Percentiles rank a stretch among this genome's conserved stretches.
Evolutionary conservation across 2,113 vertebrate genomes (phyloP).

Genomic region (Panthera uncia): DNA sequence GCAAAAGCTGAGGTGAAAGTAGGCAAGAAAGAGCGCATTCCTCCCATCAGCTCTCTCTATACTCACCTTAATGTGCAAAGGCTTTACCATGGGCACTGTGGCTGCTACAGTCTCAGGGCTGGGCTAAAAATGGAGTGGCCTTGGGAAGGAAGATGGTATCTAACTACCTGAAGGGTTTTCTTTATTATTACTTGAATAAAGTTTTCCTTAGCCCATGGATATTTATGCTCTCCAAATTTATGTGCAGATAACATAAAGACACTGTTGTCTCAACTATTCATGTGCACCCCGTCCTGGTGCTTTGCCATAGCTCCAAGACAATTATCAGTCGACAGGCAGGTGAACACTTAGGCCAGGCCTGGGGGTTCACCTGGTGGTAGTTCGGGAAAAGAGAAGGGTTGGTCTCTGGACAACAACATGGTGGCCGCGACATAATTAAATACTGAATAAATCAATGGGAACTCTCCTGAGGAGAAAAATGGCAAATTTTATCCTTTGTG

Average conservation of each 20-base stretch:
- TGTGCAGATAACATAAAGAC: not conserved
- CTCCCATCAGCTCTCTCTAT: not conserved
- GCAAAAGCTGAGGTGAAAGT: conserved; percentile 14
- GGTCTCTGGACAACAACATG: not conserved
- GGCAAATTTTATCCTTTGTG: not conserved
- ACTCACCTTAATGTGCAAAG: not conserved
- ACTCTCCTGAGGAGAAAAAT: not conserved
- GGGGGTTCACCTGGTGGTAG: not conserved
- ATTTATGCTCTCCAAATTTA: not conserved
- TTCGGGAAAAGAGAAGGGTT: not conserved
- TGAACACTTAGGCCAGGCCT: not conserved
- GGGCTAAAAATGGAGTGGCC: not conserved
- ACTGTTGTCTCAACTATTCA: not conserved
- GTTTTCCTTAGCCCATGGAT: not conserved
- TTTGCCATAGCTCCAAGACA: not conserved
- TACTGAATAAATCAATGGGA: not conserved
- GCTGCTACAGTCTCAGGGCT: not conserved
- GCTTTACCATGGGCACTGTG: not conserved
- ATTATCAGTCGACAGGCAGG: too few species aligned
- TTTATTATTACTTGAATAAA: not conserved
- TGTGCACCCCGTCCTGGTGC: not conserved
- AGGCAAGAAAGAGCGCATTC: not conserved
- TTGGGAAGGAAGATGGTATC: not conserved
- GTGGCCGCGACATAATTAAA: not conserved
- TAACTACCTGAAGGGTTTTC: not conserved